These are phyloP conservation scores for Lathamus discolor DNA, from an alignment of 2,113 vertebrate genomes.

Conservation along the genomic window DNA sequence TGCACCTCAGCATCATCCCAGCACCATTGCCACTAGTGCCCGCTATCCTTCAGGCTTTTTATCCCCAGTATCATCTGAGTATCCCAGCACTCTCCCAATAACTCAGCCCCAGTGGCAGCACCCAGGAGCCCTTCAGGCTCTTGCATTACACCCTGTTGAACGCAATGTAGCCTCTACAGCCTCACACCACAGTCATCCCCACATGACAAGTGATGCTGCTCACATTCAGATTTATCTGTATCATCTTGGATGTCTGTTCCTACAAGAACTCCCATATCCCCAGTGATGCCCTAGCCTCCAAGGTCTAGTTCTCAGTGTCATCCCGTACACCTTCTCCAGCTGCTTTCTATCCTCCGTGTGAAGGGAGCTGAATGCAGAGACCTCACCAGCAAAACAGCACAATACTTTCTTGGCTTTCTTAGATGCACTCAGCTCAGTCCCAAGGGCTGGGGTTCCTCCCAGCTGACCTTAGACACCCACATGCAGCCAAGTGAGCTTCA, in stretches of 20 bases:
- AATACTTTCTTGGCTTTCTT: not conserved
- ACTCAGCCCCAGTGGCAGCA: not conserved
- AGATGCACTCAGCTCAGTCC: not conserved
- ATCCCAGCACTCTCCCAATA: not conserved
- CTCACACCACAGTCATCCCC: fast-evolving
- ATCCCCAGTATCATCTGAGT: not conserved
- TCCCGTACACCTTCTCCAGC: not conserved
- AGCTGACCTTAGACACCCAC: not conserved
- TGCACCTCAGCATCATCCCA: not conserved
- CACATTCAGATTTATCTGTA: not conserved
- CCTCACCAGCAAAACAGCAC: not conserved
- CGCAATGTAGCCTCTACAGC: not conserved
- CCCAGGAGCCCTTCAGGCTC: not conserved
- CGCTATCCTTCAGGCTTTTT: not conserved
- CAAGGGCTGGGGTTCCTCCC: not conserved
- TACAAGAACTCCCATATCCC: not conserved
- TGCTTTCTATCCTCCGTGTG: not conserved
- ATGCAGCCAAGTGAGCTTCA: not conserved
- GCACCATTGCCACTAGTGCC: not conserved
- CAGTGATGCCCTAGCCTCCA: not conserved
- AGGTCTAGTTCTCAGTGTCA: not conserved
- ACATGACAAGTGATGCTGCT: not conserved
- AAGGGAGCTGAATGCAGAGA: not conserved
- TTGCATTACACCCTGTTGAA: not conserved
- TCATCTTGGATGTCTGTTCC: not conserved